Evolutionary conservation across 92 coral and sea anemone genomes (phyloP).

Genomic region (Zoanthus gigantus): DNA sequence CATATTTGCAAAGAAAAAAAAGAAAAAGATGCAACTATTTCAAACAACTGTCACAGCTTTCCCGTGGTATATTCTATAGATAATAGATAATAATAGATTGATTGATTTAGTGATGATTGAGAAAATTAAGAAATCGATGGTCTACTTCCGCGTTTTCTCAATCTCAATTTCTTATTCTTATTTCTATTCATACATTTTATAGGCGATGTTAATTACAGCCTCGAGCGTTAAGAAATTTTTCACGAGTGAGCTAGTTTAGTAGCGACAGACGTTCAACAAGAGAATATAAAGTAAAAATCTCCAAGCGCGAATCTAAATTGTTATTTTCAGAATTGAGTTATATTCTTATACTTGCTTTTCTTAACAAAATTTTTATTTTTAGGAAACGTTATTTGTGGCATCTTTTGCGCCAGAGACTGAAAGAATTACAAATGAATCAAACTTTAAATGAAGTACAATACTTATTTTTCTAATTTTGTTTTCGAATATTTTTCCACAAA

Average conservation of each 20-base stretch:
- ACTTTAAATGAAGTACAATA: neutral
- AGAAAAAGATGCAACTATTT: neutral
- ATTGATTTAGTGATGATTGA: neutral
- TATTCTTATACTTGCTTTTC: neutral
- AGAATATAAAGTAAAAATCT: neutral
- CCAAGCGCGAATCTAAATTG: neutral
- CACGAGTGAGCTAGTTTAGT: no score
- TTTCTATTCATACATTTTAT: no score
- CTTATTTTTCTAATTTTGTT: neutral
- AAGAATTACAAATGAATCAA: neutral
- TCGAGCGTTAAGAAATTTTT: no score
- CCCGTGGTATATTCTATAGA: no score
- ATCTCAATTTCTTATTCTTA: no score
- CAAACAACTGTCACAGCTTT: neutral
- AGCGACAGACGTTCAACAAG: neutral
- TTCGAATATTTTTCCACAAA: no score
- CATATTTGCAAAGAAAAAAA: neutral
- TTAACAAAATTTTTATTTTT: neutral
- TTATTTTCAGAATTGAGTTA: neutral
- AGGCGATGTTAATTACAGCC: no score
- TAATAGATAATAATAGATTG: neutral
- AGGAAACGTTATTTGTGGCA: neutral
- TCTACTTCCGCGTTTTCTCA: no score
- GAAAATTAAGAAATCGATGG: no score
- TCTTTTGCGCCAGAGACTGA: neutral